Conservation (phyloP, 2,113 vertebrate genomes). For the Python bivittatus region DNA sequence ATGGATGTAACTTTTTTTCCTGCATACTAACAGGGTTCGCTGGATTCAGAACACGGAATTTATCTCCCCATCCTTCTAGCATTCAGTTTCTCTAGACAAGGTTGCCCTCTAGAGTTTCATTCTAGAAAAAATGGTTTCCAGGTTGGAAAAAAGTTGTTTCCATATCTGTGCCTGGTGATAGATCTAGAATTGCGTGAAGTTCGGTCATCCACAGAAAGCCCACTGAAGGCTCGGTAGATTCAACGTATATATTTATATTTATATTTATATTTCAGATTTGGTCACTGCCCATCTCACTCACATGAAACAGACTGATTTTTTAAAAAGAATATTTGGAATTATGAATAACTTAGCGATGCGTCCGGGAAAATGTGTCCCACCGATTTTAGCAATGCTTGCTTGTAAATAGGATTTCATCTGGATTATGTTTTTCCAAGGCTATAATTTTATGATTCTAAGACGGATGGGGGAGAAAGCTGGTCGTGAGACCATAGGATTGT, state of each 20-base stretch:
- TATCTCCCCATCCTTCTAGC: background rate
- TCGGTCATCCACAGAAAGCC: background rate
- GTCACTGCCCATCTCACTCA: no score
- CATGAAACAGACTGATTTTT: background rate
- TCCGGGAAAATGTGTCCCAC: background rate
- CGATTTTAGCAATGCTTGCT: background rate
- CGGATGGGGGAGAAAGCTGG: no score
- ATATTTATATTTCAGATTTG: no score
- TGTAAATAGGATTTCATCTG: background rate
- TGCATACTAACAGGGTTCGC: background rate
- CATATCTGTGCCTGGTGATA: background rate
- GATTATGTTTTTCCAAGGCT: no score
- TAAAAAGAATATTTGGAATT: background rate
- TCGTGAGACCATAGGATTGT: no score
- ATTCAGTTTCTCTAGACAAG: background rate
- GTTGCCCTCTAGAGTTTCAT: constrained; percentile 1
- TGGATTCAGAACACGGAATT: background rate
- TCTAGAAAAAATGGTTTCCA: background rate
- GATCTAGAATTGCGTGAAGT: background rate
- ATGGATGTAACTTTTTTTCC: background rate
- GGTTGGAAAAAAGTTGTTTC: no score
- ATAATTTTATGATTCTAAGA: no score
- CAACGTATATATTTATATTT: no score
- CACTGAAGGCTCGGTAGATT: background rate
- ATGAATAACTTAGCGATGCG: background rate